These are phyloP conservation scores for Gallinago nigripennis DNA, from an alignment of 2,797 vertebrate genomes.

Conservation along the genomic window DNA sequence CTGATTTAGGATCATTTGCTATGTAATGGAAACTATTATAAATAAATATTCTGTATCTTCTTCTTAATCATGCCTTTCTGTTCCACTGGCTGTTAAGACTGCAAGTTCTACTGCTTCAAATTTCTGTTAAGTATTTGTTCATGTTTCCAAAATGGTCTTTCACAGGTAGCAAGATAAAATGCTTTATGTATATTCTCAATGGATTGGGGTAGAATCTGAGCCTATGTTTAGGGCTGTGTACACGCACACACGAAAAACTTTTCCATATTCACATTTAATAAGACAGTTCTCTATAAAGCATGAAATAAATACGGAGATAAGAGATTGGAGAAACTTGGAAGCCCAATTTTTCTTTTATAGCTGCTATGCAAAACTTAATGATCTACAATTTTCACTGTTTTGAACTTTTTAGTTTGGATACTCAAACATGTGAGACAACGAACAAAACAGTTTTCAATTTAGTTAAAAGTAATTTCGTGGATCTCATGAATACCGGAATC, in stretches of 20 bases:
- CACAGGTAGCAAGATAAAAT: background rate
- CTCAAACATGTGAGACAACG: background rate
- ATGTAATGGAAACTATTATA: background rate
- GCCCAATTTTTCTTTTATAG: background rate
- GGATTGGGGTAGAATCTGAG: background rate
- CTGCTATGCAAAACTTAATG: background rate
- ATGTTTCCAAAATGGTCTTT: background rate
- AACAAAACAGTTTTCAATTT: background rate
- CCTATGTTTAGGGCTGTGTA: background rate
- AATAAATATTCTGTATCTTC: conserved; percentile 38
- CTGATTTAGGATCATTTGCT: background rate
- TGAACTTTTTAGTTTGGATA: background rate
- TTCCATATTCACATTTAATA: background rate
- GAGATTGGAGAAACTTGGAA: background rate
- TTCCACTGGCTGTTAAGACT: background rate
- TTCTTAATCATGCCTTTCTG: background rate
- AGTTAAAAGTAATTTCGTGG: background rate
- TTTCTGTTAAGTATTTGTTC: background rate
- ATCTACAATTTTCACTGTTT: background rate
- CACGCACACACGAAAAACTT: background rate
- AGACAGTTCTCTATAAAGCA: background rate
- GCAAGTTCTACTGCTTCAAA: background rate
- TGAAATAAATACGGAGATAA: background rate
- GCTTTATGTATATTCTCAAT: background rate
- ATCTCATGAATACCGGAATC: background rate